Evolutionary conservation across 2,113 vertebrate genomes (phyloP).

Genomic region (Pteronura brasiliensis): DNA sequence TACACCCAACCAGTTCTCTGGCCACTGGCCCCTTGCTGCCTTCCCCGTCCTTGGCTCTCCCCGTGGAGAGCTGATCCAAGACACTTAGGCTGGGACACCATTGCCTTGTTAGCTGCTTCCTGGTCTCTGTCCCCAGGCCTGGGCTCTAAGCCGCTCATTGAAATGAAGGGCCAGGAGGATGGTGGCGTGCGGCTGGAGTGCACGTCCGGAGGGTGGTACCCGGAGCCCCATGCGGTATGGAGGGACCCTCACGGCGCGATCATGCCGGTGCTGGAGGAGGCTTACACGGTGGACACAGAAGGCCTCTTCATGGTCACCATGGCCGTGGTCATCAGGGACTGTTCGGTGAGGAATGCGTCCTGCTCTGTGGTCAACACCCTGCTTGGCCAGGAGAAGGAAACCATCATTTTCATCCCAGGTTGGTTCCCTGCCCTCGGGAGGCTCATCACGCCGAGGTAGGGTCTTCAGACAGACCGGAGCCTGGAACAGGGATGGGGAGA

Average conservation of each 20-base stretch:
- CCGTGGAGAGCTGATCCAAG: not conserved
- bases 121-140: slow-evolving; percentile 45
- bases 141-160: slow-evolving; percentile 46
- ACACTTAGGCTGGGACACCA: not conserved
- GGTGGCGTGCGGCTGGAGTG: slow-evolving; percentile 54
- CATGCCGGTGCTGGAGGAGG: slow-evolving; percentile 8
- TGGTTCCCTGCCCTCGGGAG: not conserved
- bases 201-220: slow-evolving; percentile 66
- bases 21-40: not conserved
- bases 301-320: slow-evolving; percentile 55
- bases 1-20: not conserved
- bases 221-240: slow-evolving; percentile 30
- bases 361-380: slow-evolving; percentile 42
- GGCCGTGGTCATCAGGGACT: slow-evolving; percentile 33
- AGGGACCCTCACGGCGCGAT: not conserved
- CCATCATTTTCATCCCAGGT: slow-evolving; percentile 69
- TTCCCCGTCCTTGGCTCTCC: not conserved
- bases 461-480: not conserved
- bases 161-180: slow-evolving; percentile 29
- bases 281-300: not conserved
- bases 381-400: slow-evolving; percentile 32
- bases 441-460: fast-evolving
- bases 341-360: slow-evolving; percentile 20
- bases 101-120: not conserved
- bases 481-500: too few species aligned